phyloP scores from a whole-genome alignment of 1,140 invertebrate genomes.

The Musca vetustissima region DNA sequence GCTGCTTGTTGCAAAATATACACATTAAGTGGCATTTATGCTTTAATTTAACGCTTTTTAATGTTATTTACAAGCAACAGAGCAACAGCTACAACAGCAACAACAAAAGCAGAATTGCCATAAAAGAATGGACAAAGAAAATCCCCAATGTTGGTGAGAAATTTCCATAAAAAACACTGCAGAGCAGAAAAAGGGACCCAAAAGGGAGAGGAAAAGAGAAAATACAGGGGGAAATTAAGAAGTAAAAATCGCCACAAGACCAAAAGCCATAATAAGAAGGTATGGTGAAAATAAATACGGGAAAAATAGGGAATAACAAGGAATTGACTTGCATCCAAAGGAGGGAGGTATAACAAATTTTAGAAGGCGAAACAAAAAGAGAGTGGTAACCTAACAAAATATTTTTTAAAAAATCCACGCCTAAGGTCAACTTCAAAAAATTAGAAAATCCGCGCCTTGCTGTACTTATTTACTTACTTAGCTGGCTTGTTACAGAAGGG shows the following conservation, averaged over 20 bases:
- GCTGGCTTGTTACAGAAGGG: too few species aligned
- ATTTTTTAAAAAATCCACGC: neutral
- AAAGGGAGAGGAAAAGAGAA: neutral
- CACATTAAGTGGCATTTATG: constrained; percentile 21
- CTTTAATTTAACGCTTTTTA: constrained; percentile 20
- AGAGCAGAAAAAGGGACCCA: constrained; percentile 4
- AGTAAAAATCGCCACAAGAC: constrained; percentile 8
- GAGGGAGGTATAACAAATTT: neutral
- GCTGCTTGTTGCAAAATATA: neutral
- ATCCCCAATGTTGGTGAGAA: too few species aligned
- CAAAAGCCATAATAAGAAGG: neutral
- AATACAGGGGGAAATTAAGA: neutral
- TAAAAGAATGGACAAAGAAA: too few species aligned
- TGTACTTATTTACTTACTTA: too few species aligned
- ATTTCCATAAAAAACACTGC: too few species aligned
- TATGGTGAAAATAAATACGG: neutral
- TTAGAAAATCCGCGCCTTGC: too few species aligned
- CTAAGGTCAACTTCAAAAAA: too few species aligned
- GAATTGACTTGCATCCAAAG: too few species aligned
- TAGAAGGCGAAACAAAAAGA: neutral
- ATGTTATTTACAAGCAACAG: constrained; percentile 21
- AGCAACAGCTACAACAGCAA: neutral
- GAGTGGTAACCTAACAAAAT: too few species aligned
- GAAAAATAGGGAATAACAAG: too few species aligned
- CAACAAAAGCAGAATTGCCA: neutral